Evolutionary conservation across 2,888 invertebrate genomes (phyloP), one percentile per base, ranked within the genome.

Genomic region (Xylophagus ater): DNA sequence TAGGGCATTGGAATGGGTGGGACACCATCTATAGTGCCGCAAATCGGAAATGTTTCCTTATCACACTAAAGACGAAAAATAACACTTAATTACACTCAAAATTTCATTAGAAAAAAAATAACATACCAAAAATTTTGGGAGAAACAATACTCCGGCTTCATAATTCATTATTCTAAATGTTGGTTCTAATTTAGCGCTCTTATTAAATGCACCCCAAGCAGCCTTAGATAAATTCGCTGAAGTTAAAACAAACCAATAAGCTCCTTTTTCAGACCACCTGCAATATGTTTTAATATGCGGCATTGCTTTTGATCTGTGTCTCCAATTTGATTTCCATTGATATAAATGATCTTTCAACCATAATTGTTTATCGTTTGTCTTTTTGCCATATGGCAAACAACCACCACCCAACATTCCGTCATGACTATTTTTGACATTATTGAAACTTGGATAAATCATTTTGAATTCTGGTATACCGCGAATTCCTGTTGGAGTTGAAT

Each of bases 141-240:
- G 52, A 52, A 93, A 84, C 31, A 96, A 58, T 1, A 97, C 87
- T 0, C 96, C 96, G 1, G 79, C 81, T 64, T 97, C 96, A 56
- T 87, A 94, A 29, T 88, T 92, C 59, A 86, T 74, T 7, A 93
- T 76, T 21, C 82, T 73, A 2, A 72, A 57, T 0, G 71, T 70
- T 0, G 64, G 62, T 58, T 76, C 72, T 63, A 75, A 62, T 66
- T 73, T 53, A 3, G 54, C 44, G 28, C 71, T 73, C 44, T 72
- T 75, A 46, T 75, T 76, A 7, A 72, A 60, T 8, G 67, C 67
- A 26, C 97, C 97, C 97, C 97, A 97, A 0, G 97, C 97, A 2
- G 96, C 90, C 68, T 94, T 96, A 9, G 96, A 97, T 20, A 96
- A 67, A 67, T 98, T 98, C 0, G 88, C 90, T 37, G 94, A 94